phyloP scores from a whole-genome alignment of 2,113 vertebrate species.

The Psophia crepitans region DNA sequence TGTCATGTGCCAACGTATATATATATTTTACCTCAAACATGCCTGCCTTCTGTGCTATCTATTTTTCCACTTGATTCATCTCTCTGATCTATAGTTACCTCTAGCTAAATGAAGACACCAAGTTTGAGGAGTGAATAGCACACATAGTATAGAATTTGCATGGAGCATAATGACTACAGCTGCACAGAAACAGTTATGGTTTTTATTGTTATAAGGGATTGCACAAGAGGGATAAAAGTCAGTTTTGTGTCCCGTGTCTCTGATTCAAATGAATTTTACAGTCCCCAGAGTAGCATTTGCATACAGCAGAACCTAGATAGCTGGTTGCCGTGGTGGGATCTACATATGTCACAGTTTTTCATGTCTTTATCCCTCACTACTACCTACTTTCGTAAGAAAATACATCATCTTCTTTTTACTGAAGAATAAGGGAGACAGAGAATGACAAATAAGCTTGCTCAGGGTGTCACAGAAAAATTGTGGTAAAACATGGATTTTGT shows the following conservation, averaged over 20 bases:
- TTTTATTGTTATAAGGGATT: not conserved
- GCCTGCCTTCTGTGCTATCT: not conserved
- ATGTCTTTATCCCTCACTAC: not conserved
- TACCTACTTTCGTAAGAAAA: not conserved
- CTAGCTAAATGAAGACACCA: not conserved
- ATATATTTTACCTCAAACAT: not conserved
- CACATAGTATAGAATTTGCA: not conserved
- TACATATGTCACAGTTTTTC: not conserved
- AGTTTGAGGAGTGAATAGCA: not conserved
- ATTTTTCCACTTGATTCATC: not conserved
- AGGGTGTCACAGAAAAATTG: not conserved
- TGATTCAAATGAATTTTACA: not conserved
- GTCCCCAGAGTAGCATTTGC: not conserved
- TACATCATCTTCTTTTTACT: not conserved
- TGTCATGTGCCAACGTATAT: accelerated
- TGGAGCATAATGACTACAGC: not conserved
- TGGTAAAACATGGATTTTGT: not conserved
- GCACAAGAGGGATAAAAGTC: not conserved
- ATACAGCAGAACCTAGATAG: not conserved
- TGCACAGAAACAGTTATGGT: not conserved
- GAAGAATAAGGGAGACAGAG: not conserved
- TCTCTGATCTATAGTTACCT: not conserved
- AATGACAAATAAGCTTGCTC: not conserved
- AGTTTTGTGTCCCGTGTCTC: not conserved
- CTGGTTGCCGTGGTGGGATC: not conserved